Evolutionary conservation across 2,797 vertebrate genomes (phyloP), one percentile per base, ranked within the genome.

Genomic region (Chaunax sp.): DNA sequence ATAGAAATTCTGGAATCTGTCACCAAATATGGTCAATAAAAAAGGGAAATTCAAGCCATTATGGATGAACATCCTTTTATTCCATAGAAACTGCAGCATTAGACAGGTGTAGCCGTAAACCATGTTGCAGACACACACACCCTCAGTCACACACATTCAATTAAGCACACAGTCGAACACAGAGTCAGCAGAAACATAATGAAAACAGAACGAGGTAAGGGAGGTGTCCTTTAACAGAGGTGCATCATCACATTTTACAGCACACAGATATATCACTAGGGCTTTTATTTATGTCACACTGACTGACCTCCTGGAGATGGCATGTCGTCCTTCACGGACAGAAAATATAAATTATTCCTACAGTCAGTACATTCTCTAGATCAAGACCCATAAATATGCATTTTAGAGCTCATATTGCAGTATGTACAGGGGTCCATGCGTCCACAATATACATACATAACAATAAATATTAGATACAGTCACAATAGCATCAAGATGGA

Each of bases 401-500:
- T 93, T n/a, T 93, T 90, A 68, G 67, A 80, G 69, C 45, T 82
- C 44, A 94, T 93, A n/a, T 62, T 65, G 56, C 58, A 66, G 94
- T 94, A 94, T 95, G 90, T 94, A 95, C 93, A 94, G 88, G n/a
- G 92, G 90, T 88, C 89, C 93, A 95, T 96, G 95, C 93, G 51
- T 93, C 92, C 93, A 94, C 90, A n/a, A n/a, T n/a, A n/a, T n/a
- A n/a, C 89, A 92, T 89, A 90, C 87, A 93, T 89, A 85, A 92
- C 92, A 95, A 95, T 95, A 95, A 94, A 95, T 94, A 92, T 86
- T 92, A 93, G 94, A 95, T 94, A 92, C 86, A n/a, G 83, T 92
- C 65, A 84, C 67, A 85, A 92, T 80, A 90, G 88, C 90, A 92
- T 92, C 78, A 80, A 89, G 91, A 86, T 55, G 74, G 67, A 67